These are phyloP conservation scores for Enteromius trimaculatus DNA, from an alignment of 2,797 vertebrate species.

Conservation along the genomic window DNA sequence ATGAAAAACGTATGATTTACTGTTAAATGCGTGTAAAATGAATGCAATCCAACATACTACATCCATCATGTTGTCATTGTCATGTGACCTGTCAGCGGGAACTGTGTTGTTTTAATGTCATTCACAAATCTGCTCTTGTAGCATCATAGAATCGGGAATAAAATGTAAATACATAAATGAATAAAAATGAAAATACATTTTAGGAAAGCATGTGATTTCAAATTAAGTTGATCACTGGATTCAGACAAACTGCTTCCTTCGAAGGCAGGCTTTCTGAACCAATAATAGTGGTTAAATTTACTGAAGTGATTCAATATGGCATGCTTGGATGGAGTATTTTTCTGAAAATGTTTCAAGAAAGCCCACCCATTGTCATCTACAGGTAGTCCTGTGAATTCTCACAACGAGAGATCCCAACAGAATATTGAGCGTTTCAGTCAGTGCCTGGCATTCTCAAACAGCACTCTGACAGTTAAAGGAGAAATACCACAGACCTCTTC, in stretches of 20 bases:
- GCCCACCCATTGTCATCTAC: conserved; percentile 10
- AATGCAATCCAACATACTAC: not conserved
- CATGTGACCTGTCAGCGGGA: not conserved
- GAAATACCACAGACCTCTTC: not conserved
- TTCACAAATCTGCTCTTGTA: not conserved
- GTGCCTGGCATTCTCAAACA: conserved; percentile 16
- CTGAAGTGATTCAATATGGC: not conserved
- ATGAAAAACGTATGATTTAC: not conserved
- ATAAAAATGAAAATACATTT: not conserved
- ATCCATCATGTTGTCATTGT: not conserved
- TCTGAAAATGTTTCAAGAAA: not conserved
- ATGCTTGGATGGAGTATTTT: not conserved
- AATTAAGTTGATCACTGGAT: not conserved
- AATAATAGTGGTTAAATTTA: not conserved
- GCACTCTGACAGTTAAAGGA: conserved; percentile 8
- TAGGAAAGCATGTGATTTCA: not conserved
- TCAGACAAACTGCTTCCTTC: not conserved
- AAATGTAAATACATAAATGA: no score
- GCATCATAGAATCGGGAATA: not conserved
- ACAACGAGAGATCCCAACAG: not conserved
- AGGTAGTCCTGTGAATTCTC: not conserved
- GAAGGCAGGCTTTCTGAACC: not conserved
- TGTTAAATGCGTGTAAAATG: not conserved
- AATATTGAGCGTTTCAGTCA: conserved; percentile 4
- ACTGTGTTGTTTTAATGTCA: not conserved